Conservation (phyloP, 2,113 vertebrate species). For the Cyprinus carpio region DNA sequence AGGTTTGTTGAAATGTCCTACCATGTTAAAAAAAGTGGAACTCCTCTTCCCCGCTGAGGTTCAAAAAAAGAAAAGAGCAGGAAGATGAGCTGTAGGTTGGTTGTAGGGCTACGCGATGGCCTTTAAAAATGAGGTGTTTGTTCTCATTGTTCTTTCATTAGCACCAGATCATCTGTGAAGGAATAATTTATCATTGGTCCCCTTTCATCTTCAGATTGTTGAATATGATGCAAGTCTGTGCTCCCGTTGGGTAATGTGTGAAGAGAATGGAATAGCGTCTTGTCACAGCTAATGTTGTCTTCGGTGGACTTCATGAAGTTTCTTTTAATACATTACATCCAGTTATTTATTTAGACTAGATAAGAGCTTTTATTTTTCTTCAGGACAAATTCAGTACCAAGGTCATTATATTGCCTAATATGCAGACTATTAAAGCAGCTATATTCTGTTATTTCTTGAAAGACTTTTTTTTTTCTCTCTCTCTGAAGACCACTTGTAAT, state of each 20-base stretch:
- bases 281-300: slow-evolving; percentile 45
- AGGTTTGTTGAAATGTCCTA: slow-evolving; percentile 81
- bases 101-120: slow-evolving; percentile 34
- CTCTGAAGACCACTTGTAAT: not conserved
- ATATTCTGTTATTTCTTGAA: not conserved
- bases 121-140: slow-evolving; percentile 56
- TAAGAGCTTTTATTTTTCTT: not conserved
- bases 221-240: slow-evolving; percentile 44
- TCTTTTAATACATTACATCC: slow-evolving; percentile 27
- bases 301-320: slow-evolving; percentile 19
- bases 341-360: slow-evolving; percentile 8
- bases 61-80: not conserved
- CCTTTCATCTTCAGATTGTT: slow-evolving; percentile 54
- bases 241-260: slow-evolving; percentile 50
- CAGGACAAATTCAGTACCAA: not conserved
- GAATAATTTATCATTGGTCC: slow-evolving; percentile 63
- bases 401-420: not conserved
- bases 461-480: no score
- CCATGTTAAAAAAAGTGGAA: slow-evolving; percentile 24
- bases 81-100: not conserved
- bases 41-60: slow-evolving; percentile 25
- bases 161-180: slow-evolving; percentile 62
- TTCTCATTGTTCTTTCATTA: slow-evolving; percentile 66
- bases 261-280: slow-evolving; percentile 41
- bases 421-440: not conserved